These are phyloP conservation scores for Anthopleura xanthogrammica DNA, from an alignment of 92 coral and sea anemone species.

Conservation along the genomic window DNA sequence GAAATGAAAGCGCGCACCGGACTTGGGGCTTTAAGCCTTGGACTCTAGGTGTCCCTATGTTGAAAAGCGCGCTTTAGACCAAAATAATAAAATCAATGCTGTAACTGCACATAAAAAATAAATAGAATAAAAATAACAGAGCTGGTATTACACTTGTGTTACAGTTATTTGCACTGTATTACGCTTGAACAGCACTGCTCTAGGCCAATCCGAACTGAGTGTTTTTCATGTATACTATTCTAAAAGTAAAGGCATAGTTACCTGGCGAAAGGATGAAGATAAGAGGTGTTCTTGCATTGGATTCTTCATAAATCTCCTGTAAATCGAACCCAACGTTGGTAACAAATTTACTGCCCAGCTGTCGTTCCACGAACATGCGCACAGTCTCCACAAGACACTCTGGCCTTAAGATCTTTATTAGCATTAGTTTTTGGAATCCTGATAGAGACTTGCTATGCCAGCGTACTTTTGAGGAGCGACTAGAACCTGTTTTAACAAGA, in stretches of 20 bases:
- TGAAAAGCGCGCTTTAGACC: neutral
- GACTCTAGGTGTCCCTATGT: neutral
- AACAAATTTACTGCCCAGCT: constrained; percentile 77
- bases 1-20: neutral
- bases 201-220: too few species aligned
- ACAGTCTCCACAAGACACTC: constrained; percentile 85
- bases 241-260: constrained; percentile 21
- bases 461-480: constrained; percentile 29
- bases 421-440: constrained; percentile 77
- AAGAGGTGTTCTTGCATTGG: constrained; percentile 80
- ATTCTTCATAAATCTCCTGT: constrained; percentile 87
- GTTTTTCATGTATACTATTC: too few species aligned
- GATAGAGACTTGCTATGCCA: constrained; percentile 75
- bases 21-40: neutral
- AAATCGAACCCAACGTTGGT: constrained; percentile 84
- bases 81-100: neutral
- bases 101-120: neutral
- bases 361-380: constrained; percentile 78
- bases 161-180: too few species aligned
- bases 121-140: neutral
- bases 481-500: neutral
- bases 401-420: constrained; percentile 83
- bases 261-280: constrained; percentile 91
- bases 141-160: neutral
- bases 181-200: too few species aligned